Base-by-base conservation (phyloP, 2,888 invertebrate genomes). In the Nysson spinosus region DNA sequence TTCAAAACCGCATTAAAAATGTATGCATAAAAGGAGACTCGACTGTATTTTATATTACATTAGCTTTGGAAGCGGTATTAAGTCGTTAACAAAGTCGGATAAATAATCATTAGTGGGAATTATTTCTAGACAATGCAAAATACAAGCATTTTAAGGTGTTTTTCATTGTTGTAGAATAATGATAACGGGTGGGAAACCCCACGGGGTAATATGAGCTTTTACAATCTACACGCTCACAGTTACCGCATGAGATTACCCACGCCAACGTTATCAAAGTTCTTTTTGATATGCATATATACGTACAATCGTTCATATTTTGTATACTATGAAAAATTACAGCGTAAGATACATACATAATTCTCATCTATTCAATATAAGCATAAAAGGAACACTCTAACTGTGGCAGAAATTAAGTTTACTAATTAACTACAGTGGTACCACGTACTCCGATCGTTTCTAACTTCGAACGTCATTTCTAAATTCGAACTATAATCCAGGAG, bases 161-260 rank as follows among this genome's bases (percentile, higher is more conserved):
- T 55, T 28, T 56, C 35, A 56, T 69, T 69, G 65, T 54, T 76
- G 87, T 80, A 83, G 87, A 80, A 81, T 77, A 79, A 88, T 87
- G 88, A 89, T 89, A 88, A 88, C 89, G 88, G 90, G 91, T 89
- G 90, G 92, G 91, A 91, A 92, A 94, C 92, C 95, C 92, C 95
- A 94, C 91, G 91, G 91, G 92, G 94, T 93, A 94, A 93, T 93
- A 93, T 94, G 94, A 94, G 94, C 90, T 82, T 75, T 76, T 78
- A 74, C 77, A 83, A 81, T 80, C 71, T 79, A 78, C 71, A 84
- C 84, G 91, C 96, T 95, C 96, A 96, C 95, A 95, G 95, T 96
- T 96, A 97, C 96, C 95, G 94, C 94, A 95, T 96, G 97, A 97
- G 96, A 97, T 97, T 97, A 94, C 91, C 92, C 92, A 87, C 87